These are phyloP conservation scores for Nothocercus julius DNA, from an alignment of 2,113 vertebrate species.

Conservation along the genomic window DNA sequence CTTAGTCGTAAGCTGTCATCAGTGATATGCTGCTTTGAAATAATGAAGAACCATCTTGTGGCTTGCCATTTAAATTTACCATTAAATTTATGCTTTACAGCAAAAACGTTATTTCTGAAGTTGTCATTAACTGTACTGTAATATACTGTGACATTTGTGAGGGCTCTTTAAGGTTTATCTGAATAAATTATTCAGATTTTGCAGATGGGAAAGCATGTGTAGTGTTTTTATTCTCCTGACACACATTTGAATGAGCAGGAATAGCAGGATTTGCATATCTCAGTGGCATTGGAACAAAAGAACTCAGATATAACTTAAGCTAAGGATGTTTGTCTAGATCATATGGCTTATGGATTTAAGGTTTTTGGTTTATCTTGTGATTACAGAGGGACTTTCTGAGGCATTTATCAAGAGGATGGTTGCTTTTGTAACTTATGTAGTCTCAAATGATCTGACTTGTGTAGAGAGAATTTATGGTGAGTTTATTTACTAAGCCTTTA, in stretches of 20 bases:
- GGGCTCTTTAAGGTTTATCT: not conserved
- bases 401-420: not conserved
- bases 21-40: not conserved
- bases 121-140: not conserved
- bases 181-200: slow-evolving; percentile 26
- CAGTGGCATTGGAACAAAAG: not conserved
- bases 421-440: not conserved
- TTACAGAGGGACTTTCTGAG: not conserved
- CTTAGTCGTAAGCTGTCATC: not conserved
- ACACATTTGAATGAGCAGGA: not conserved
- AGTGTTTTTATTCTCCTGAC: not conserved
- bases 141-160: not conserved
- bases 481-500: not conserved
- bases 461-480: not conserved
- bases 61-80: not conserved
- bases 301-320: not conserved
- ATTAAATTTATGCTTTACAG: not conserved
- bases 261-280: not conserved
- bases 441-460: not conserved
- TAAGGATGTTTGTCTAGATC: not conserved
- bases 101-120: not conserved
- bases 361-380: not conserved
- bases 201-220: not conserved
- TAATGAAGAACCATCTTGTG: not conserved
- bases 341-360: not conserved